phyloP scores from a whole-genome alignment of 1,140 invertebrate genomes.

The Eriocheir sinensis region DNA sequence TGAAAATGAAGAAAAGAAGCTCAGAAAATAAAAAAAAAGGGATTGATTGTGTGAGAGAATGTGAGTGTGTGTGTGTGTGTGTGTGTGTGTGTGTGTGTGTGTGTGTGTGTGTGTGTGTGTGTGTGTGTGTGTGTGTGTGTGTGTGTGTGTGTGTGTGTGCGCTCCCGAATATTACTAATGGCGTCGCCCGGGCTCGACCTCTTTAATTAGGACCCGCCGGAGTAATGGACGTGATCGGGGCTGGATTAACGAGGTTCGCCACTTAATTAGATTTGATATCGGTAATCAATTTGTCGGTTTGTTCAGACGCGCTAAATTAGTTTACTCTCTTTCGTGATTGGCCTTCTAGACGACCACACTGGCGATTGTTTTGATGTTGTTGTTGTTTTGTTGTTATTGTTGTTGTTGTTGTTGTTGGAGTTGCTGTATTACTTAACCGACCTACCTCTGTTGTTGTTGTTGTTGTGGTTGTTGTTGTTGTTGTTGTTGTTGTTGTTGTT shows the following conservation, averaged over 20 bases:
- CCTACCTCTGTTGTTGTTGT: too few species aligned
- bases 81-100: background rate
- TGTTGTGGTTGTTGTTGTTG: too few species aligned
- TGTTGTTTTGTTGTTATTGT: too few species aligned
- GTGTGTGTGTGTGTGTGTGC: slow-evolving; percentile 38
- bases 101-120: background rate
- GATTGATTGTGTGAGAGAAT: background rate
- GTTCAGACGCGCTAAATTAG: slow-evolving; percentile 69
- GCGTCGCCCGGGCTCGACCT: background rate
- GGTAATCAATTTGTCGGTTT: slow-evolving; percentile 74
- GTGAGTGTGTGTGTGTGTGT: background rate
- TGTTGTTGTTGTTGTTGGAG: too few species aligned
- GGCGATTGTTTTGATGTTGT: too few species aligned
- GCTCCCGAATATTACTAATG: background rate
- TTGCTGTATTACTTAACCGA: too few species aligned
- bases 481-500: too few species aligned
- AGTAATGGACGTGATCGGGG: slow-evolving; percentile 62
- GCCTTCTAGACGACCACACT: slow-evolving; percentile 33
- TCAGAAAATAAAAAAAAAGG: too few species aligned
- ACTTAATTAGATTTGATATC: slow-evolving; percentile 77
- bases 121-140: background rate
- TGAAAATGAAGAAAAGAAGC: too few species aligned
- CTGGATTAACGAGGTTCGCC: slow-evolving; percentile 70
- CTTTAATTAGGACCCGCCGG: slow-evolving; percentile 63
- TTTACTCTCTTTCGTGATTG: slow-evolving; percentile 62